phyloP scores from a whole-genome alignment of 2,888 invertebrate species.

The Marronus borbonicus region DNA sequence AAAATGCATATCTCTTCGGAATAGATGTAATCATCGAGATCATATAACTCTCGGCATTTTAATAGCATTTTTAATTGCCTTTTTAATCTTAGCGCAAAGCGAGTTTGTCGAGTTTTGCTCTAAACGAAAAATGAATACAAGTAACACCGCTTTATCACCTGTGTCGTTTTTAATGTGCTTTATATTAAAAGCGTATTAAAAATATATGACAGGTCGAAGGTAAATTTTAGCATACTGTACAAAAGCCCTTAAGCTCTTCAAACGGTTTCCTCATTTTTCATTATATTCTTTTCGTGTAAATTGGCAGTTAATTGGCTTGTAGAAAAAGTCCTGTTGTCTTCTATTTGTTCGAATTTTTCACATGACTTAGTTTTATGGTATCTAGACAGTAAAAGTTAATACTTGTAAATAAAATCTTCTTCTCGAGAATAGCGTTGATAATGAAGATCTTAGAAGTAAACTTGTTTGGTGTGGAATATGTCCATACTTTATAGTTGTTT shows the following conservation, averaged over 20 bases:
- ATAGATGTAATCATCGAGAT: not conserved
- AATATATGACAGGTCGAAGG: not conserved
- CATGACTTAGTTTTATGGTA: no score
- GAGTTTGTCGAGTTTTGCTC: not conserved
- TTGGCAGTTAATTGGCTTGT: no score
- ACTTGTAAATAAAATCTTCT: no score
- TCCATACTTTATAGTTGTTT: no score
- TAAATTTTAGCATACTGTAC: not conserved
- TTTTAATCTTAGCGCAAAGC: not conserved
- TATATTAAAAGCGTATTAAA: not conserved
- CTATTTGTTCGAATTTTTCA: no score
- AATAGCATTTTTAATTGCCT: conserved; percentile 6
- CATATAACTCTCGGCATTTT: not conserved
- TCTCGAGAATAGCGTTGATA: no score
- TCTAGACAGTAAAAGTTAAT: no score
- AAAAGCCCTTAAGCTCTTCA: not conserved
- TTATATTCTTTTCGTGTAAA: no score
- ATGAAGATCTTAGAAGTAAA: no score
- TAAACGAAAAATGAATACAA: not conserved
- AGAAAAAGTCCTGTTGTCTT: no score
- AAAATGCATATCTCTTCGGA: not conserved
- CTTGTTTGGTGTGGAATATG: no score
- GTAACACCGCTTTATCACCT: not conserved
- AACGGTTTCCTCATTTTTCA: no score
- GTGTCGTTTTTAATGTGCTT: not conserved